Conservation (phyloP, 37 sponge, comb jelly and placozoan genomes). For the Corticium candelabrum region DNA sequence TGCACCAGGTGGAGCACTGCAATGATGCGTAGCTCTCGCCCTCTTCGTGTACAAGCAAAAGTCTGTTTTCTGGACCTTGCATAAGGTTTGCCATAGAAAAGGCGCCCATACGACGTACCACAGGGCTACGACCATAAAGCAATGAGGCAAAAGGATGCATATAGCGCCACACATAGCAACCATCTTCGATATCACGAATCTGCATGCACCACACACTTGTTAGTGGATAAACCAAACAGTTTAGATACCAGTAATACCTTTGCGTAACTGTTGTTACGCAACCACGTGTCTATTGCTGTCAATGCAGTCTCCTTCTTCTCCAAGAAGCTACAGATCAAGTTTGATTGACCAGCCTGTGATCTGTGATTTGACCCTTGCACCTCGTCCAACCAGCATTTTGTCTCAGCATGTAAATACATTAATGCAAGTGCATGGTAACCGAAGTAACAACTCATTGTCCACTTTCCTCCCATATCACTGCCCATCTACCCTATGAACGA, state of each 20-base stretch:
- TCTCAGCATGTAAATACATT: background rate
- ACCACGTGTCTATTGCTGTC: background rate
- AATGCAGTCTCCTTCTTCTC: too few relatives aligned
- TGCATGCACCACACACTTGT: too few relatives aligned
- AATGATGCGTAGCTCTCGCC: background rate
- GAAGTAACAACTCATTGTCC: background rate
- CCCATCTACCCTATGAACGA: background rate
- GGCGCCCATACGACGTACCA: conserved; percentile 1
- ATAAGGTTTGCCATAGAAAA: background rate
- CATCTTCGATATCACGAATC: background rate
- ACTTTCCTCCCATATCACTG: background rate
- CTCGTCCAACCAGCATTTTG: background rate
- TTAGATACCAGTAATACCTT: background rate
- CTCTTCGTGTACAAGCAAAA: background rate
- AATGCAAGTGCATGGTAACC: background rate
- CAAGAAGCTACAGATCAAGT: too few relatives aligned
- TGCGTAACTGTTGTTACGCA: background rate
- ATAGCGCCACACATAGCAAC: background rate
- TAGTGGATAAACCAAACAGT: background rate
- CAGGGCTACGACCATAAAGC: background rate
- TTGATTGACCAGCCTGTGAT: too few relatives aligned
- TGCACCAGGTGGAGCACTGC: background rate
- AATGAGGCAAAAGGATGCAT: background rate
- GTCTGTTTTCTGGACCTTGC: background rate
- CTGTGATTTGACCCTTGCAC: background rate